A percentile compares a stretch with the other conserved stretches of the same genome.
Evolutionary conservation across 2,888 invertebrate genomes (phyloP).

Genomic region (Lasiommata megera): DNA sequence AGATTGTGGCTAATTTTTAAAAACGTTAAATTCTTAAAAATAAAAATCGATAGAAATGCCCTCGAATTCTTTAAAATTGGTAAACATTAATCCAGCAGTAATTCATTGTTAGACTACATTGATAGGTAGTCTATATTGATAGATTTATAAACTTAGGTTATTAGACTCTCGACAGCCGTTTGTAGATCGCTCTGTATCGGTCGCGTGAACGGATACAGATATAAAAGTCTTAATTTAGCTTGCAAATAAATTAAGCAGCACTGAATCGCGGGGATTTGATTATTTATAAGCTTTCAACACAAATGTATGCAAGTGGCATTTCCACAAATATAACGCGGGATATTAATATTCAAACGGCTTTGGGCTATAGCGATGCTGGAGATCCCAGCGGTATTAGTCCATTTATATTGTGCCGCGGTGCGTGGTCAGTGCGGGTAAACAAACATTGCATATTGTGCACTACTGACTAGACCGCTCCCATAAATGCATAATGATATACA

Average conservation of each 20-base stretch:
- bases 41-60: too few relatives aligned
- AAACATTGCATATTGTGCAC: slow-evolving; percentile 33
- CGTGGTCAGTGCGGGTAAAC: slow-evolving; percentile 44
- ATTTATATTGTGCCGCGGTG: slow-evolving; percentile 59
- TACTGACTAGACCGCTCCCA: slow-evolving; percentile 17
- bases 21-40: too few relatives aligned
- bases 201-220: too few relatives aligned
- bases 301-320: slow-evolving; percentile 56
- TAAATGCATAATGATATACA: slow-evolving; percentile 48
- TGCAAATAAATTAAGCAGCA: not conserved
- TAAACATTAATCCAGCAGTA: too few relatives aligned
- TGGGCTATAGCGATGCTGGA: slow-evolving; percentile 54
- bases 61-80: too few relatives aligned
- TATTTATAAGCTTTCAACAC: slow-evolving; percentile 56
- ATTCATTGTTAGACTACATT: too few relatives aligned
- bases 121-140: too few relatives aligned
- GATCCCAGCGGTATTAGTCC: slow-evolving; percentile 60
- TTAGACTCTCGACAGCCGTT: too few relatives aligned
- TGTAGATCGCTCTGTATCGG: too few relatives aligned
- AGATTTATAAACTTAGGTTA: too few relatives aligned
- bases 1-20: too few relatives aligned
- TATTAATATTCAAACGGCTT: slow-evolving; percentile 75
- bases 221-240: not conserved
- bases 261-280: slow-evolving; percentile 33
- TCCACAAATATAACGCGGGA: slow-evolving; percentile 45